Evolutionary conservation across 2,797 vertebrate species (phyloP).

Genomic region (Rhinogobio ventralis): DNA sequence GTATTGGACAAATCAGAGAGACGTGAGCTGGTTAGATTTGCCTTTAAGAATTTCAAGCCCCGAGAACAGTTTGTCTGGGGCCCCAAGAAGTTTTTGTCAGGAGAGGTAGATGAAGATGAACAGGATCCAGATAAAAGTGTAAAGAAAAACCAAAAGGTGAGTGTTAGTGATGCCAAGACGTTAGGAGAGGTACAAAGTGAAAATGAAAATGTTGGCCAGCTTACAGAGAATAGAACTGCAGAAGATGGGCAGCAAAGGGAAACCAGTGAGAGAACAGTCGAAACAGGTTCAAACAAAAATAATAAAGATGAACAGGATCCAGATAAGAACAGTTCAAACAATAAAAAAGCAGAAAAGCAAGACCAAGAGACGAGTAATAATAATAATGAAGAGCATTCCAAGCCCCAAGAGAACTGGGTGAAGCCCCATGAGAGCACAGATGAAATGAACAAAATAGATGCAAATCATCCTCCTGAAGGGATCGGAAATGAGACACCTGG

Average conservation of each 20-base stretch:
- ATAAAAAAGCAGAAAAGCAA: neutral
- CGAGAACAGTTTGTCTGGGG: conserved; percentile 87
- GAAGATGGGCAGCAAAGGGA: neutral
- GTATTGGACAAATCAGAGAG: conserved; percentile 79
- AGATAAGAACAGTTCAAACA: no score
- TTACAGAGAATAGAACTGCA: neutral
- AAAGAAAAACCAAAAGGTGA: neutral
- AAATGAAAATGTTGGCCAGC: neutral
- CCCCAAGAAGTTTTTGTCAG: conserved; percentile 73
- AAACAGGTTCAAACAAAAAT: neutral
- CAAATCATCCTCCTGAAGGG: neutral
- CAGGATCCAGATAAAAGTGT: neutral
- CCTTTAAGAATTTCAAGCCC: conserved; percentile 78
- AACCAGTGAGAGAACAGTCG: no score
- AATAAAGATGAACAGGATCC: neutral
- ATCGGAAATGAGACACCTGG: neutral
- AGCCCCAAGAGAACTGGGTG: no score
- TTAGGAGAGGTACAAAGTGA: neutral
- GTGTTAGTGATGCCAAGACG: neutral
- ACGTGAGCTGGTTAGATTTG: conserved; percentile 79
- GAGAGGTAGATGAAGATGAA: neutral
- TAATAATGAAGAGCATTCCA: neutral
- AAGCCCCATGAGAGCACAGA: neutral
- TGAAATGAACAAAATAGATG: neutral
- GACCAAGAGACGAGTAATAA: neutral